Percentiles rank a stretch among this genome's conserved stretches.
Evolutionary conservation across 2,113 vertebrate genomes (phyloP).

Genomic region (Callionymus lyra): DNA sequence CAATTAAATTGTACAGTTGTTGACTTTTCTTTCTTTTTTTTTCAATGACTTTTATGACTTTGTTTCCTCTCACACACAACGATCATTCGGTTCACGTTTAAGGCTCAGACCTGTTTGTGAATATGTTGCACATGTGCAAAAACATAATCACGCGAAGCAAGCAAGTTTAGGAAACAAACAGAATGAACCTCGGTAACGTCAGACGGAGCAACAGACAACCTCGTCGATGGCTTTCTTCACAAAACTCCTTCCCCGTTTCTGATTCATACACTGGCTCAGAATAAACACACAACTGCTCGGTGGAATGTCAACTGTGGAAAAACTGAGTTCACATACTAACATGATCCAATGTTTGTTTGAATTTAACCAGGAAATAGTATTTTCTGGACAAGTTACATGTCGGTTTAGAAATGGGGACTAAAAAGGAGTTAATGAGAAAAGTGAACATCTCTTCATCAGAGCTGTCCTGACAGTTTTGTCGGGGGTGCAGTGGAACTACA

Average conservation of each 20-base stretch:
- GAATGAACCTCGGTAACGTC: no score
- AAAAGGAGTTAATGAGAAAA: slow-evolving; percentile 31
- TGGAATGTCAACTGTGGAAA: slow-evolving; percentile 46
- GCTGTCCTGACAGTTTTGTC: slow-evolving; percentile 32
- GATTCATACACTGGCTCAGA: neutral
- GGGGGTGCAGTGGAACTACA: slow-evolving; percentile 20
- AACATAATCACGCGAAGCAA: no score
- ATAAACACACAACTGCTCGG: slow-evolving; percentile 35
- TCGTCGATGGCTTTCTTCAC: no score
- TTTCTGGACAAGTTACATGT: slow-evolving; percentile 13
- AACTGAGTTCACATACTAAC: slow-evolving; percentile 23
- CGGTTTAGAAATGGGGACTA: slow-evolving; percentile 11
- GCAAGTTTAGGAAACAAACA: no score
- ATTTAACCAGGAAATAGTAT: slow-evolving; percentile 4
- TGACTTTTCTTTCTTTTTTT: no score
- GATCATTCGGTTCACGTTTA: no score
- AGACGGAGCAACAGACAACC: no score
- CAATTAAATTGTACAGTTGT: no score
- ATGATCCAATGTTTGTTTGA: slow-evolving; percentile 10
- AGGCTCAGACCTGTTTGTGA: slow-evolving; percentile 1
- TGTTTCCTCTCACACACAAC: no score
- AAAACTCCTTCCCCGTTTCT: no score
- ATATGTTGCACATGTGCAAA: no score
- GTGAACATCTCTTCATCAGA: slow-evolving; percentile 28
- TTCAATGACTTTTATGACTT: no score